Base-by-base conservation (phyloP, 2,797 vertebrate genomes). In the Lindbergichthys nudifrons region DNA sequence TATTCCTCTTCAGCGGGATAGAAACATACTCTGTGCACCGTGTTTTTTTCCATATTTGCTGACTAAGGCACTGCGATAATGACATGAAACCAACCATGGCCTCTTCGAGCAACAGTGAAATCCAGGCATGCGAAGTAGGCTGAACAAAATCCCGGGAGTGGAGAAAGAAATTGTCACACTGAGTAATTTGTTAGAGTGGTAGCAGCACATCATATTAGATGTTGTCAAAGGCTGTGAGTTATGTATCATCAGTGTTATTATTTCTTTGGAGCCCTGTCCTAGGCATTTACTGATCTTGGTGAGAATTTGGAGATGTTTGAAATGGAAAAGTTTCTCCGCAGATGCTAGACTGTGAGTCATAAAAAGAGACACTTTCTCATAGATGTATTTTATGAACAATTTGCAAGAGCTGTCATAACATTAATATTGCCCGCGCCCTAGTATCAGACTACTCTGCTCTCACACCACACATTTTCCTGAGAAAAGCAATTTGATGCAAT, bases 51-150 rank as follows among this genome's bases (percentile, higher is more conserved):
- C 73, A 59, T 74, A 88, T 72, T 61, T 79, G 85, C 84, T 77
- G 91, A 92, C 87, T 88, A 46, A 80, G 86, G 72, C 71, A 47
- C 89, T 77, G 79, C 46, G 88, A 86, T 86, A 84, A 87, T 65
- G 60, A 77, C 62, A 71, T 46, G 67, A 90, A 79, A 73, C 63
- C 66, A 82, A 83, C 69, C 85, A 15, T 86, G 70, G 87, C 82
- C 67, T 80, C 76, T 81, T 45, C 36, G 9, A 70, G 78, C 86
- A 75, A 77, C 79, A 71, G 68, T 87, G 80, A 89, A 84, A 81
- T 12, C 39, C 63, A 73, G 77, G 66, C 77, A 78, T 79, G 70
- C 60, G 81, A 76, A 67, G 60, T 57, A 47, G 10, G 56, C 81
- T 26, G 21, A 60, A 16, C 1, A 47, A 41, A 64, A 23, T 53